A percentile compares a stretch with the other conserved stretches of the same genome.
Conservation (phyloP, 2,888 invertebrate genomes). For the Caenorhabditis sp. region DNA sequence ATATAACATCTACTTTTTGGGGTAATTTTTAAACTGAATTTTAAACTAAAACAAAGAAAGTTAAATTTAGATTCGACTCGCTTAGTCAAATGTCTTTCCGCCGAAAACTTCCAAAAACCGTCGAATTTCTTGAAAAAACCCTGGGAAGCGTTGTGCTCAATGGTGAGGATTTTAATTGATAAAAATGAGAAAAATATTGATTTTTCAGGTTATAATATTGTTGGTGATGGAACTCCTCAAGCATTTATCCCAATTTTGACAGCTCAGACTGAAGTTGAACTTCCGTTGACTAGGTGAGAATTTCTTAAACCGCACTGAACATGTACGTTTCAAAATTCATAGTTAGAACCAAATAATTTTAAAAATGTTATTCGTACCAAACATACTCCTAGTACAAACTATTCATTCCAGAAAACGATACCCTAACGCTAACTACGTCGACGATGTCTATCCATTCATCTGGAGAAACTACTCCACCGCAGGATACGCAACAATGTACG, state of each 20-base stretch:
- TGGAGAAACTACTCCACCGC: conserved; percentile 71
- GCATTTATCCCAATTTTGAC: conserved; percentile 73
- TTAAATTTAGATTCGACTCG: conserved; percentile 80
- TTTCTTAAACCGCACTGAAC: background rate
- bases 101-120: conserved; percentile 81
- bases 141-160: conserved; percentile 67
- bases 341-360: no score
- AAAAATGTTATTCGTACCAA: no score
- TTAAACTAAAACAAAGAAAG: background rate
- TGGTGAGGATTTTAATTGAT: conserved; percentile 10
- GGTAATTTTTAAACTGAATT: conserved; percentile 11
- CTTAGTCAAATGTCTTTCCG: conserved; percentile 84
- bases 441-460: conserved; percentile 74
- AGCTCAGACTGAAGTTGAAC: conserved; percentile 72
- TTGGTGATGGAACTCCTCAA: conserved; percentile 73
- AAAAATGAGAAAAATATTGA: no score
- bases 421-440: conserved; percentile 71
- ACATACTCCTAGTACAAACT: no score
- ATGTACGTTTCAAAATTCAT: no score
- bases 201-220: conserved; percentile 71
- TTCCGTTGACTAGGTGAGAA: conserved; percentile 71
- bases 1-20: conserved; percentile 36
- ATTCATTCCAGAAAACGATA: conserved; percentile 68
- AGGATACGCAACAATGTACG: conserved; percentile 79
- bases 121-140: conserved; percentile 76